phyloP scores from a whole-genome alignment of 2,113 vertebrate species.

The Chiloscyllium plagiosum region DNA sequence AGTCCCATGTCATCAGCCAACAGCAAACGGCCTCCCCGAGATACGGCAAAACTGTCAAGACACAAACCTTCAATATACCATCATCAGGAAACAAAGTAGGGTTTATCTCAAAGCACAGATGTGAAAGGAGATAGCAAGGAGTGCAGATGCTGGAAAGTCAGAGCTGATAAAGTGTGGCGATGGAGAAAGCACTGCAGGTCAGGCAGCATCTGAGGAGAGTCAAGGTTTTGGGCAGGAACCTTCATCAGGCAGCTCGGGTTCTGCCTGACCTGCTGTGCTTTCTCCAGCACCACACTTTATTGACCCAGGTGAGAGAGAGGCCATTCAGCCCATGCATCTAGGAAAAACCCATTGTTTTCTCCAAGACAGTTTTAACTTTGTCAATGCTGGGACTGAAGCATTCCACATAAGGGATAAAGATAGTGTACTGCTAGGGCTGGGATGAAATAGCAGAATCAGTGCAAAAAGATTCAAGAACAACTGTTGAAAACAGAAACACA shows the following conservation, averaged over 20 bases:
- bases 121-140: too few species aligned
- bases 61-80: not conserved
- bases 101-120: not conserved
- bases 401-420: not conserved
- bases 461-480: not conserved
- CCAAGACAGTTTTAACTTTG: not conserved
- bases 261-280: too few species aligned
- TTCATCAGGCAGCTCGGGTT: too few species aligned
- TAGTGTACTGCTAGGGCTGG: not conserved
- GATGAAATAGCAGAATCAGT: not conserved
- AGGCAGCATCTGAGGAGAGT: too few species aligned
- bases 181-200: too few species aligned
- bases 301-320: too few species aligned
- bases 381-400: not conserved
- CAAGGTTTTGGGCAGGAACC: too few species aligned
- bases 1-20: slow-evolving; percentile 96
- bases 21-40: slow-evolving; percentile 79
- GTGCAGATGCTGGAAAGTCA: too few species aligned
- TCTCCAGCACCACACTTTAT: too few species aligned
- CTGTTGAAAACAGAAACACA: not conserved
- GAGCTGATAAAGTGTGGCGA: too few species aligned
- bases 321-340: not conserved
- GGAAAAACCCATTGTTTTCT: not conserved
- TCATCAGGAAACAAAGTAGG: not conserved
- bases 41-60: slow-evolving; percentile 74